phyloP scores from a whole-genome alignment of 2,888 invertebrate genomes.

The Nebria brevicollis region DNA sequence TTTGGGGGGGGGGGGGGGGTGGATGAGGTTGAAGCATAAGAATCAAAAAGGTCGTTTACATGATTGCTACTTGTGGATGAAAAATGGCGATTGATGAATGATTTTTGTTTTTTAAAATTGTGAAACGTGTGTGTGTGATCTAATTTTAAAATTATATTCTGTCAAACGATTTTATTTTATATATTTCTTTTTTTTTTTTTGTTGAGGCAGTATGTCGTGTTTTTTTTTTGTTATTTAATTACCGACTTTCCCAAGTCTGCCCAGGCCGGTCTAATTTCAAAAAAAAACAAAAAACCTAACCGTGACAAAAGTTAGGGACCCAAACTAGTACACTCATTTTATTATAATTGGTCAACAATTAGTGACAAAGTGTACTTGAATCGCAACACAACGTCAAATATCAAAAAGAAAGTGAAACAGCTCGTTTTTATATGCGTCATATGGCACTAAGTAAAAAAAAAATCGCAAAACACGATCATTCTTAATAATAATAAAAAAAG shows the following conservation, averaged over 20 bases:
- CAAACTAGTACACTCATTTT: no score
- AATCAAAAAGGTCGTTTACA: not conserved
- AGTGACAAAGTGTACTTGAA: not conserved
- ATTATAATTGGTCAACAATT: not conserved
- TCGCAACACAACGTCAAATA: not conserved
- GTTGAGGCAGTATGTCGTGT: constrained; percentile 1
- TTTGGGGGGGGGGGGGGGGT: not conserved
- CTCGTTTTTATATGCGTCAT: not conserved
- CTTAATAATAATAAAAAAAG: not conserved
- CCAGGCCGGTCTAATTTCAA: not conserved
- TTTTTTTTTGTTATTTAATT: not conserved
- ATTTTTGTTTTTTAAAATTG: constrained; percentile 13
- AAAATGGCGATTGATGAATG: not conserved
- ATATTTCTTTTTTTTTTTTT: not conserved
- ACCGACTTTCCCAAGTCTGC: not conserved
- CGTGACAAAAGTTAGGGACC: not conserved
- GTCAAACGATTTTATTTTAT: not conserved
- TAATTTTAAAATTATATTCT: not conserved
- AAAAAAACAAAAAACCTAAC: not conserved
- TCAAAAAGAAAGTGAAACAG: not conserved
- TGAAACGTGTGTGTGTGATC: not conserved
- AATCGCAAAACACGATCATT: not conserved
- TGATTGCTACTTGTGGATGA: not conserved
- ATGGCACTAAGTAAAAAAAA: not conserved
- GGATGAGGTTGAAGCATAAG: not conserved